phyloP scores from a whole-genome alignment of 2,113 vertebrate genomes.

The Poicephalus gulielmi region DNA sequence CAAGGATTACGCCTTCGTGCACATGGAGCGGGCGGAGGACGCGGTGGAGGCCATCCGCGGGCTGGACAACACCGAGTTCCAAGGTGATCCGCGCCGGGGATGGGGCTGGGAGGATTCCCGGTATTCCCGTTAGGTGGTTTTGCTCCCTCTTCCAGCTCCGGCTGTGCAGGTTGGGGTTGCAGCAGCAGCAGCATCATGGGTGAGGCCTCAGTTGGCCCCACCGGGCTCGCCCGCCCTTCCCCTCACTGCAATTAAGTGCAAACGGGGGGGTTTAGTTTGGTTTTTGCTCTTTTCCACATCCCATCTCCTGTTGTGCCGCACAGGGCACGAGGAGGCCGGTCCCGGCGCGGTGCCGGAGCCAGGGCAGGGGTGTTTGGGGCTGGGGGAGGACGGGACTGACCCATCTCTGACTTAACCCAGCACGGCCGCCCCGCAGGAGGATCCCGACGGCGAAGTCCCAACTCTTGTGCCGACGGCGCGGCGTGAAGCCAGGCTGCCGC shows the following conservation, averaged over 20 bases:
- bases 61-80: slow-evolving; percentile 73
- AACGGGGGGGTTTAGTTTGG: not conserved
- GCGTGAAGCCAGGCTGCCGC: not conserved
- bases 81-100: no score
- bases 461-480: not conserved
- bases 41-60: slow-evolving; percentile 93
- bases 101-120: not conserved
- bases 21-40: slow-evolving; percentile 95
- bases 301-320: not conserved
- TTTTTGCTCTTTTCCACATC: not conserved
- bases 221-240: not conserved
- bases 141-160: not conserved
- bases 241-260: not conserved
- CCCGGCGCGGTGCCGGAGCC: not conserved
- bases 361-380: not conserved
- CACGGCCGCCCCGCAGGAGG: not conserved
- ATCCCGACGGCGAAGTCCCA: not conserved
- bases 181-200: not conserved
- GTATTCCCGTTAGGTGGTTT: not conserved
- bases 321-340: not conserved
- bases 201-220: not conserved
- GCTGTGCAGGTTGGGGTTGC: not conserved
- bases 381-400: not conserved
- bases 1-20: slow-evolving; percentile 95
- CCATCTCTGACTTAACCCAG: not conserved